phyloP scores from a whole-genome alignment of 1,140 invertebrate genomes.

The Lasioglossum baleicum region DNA sequence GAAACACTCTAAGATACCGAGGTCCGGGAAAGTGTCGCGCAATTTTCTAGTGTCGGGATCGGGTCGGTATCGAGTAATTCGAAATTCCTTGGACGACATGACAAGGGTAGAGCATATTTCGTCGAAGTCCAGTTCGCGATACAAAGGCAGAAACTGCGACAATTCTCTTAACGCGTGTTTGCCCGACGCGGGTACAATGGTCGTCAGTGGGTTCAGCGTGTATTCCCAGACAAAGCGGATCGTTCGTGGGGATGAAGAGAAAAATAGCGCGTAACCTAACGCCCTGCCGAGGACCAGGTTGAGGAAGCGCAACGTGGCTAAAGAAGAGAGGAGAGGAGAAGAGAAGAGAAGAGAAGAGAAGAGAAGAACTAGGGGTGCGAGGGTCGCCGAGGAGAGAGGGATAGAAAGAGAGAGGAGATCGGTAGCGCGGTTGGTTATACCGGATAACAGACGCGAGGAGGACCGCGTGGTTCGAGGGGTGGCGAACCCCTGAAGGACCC shows the following conservation, averaged over 20 bases:
- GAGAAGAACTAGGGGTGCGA: conserved; percentile 22
- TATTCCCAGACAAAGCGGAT: conserved; percentile 12
- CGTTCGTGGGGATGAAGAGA: conserved; percentile 21
- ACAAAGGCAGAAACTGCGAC: conserved; percentile 10
- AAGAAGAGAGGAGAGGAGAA: conserved; percentile 31
- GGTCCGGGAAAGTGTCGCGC: background rate
- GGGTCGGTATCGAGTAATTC: too few species aligned
- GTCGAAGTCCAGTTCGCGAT: too few species aligned
- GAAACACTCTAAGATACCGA: conserved; percentile 7
- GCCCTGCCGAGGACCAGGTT: conserved; percentile 26
- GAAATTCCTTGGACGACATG: too few species aligned
- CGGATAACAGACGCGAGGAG: conserved; percentile 50
- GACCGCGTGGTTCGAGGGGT: conserved; percentile 64
- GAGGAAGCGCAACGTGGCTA: conserved; percentile 29
- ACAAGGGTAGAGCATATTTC: too few species aligned
- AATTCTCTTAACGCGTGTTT: conserved; percentile 25
- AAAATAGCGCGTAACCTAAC: conserved; percentile 51
- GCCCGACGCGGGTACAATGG: conserved; percentile 1
- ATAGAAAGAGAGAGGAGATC: conserved; percentile 36
- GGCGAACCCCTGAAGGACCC: conserved; percentile 73
- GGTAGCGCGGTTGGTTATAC: conserved; percentile 58
- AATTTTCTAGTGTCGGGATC: background rate
- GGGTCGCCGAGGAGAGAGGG: background rate
- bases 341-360: background rate
- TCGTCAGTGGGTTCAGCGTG: conserved; percentile 4